These are phyloP conservation scores for Metopolophium dirhodum DNA, from an alignment of 1,140 invertebrate genomes.

Conservation along the genomic window DNA sequence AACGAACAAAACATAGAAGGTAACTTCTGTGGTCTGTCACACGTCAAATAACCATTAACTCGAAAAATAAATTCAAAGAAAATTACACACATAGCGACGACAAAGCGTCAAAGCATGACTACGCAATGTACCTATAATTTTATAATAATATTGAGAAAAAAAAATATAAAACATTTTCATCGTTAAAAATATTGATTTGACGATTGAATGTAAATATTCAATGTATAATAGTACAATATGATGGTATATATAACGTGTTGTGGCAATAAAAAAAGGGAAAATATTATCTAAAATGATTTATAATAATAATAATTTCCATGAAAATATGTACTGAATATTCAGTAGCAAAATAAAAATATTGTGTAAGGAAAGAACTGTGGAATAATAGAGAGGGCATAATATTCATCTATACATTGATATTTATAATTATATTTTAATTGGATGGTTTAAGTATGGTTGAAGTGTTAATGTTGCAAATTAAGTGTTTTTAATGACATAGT, in stretches of 20 bases:
- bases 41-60: background rate
- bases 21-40: background rate
- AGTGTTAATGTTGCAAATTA: background rate
- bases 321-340: background rate
- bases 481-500: background rate
- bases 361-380: background rate
- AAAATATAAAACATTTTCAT: background rate
- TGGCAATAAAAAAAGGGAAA: background rate
- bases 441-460: too few relatives aligned
- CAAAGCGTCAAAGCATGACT: background rate
- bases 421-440: slow-evolving; percentile 24
- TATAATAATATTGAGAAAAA: background rate
- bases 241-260: background rate
- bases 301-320: background rate
- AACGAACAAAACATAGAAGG: background rate
- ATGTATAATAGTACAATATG: too few relatives aligned
- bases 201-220: background rate
- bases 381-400: background rate
- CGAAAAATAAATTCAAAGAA: background rate
- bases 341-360: background rate
- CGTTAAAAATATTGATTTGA: background rate
- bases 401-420: background rate
- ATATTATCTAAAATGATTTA: background rate
- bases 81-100: background rate
- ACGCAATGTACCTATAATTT: background rate